These are phyloP conservation scores for Antedon bifida DNA, from an alignment of 35 echinoderm and acorn worm species.

Conservation along the genomic window DNA sequence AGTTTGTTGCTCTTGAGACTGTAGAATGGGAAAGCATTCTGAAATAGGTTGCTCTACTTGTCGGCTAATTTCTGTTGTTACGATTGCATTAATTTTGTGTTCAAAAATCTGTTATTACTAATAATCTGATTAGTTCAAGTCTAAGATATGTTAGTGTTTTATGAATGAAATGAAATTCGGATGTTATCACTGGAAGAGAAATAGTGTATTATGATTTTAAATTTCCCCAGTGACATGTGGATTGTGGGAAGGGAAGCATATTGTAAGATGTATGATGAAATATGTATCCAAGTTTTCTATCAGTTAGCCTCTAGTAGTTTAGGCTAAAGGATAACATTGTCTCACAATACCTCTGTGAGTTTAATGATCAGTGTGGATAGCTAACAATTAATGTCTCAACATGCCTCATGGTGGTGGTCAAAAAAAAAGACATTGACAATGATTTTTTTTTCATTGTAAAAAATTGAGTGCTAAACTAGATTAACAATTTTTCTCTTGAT, in stretches of 20 bases:
- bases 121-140: neutral
- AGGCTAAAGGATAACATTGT: too few relatives aligned
- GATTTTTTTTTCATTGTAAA: too few relatives aligned
- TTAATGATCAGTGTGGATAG: too few relatives aligned
- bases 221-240: neutral
- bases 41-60: neutral
- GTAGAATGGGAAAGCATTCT: neutral
- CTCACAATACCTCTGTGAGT: too few relatives aligned
- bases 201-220: neutral
- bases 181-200: neutral
- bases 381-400: too few relatives aligned
- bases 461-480: too few relatives aligned
- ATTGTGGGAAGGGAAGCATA: neutral
- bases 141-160: neutral
- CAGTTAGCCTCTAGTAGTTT: too few relatives aligned
- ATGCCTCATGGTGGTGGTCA: too few relatives aligned
- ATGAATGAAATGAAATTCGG: neutral
- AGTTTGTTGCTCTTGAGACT: neutral
- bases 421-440: too few relatives aligned
- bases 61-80: neutral
- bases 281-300: too few relatives aligned
- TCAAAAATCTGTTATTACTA: neutral
- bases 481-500: too few relatives aligned
- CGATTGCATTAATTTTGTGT: neutral
- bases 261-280: neutral